A percentile compares a stretch with the other conserved stretches of the same genome.
These are phyloP conservation scores for Baronia brevicornis DNA, from an alignment of 2,888 invertebrate genomes.

Conservation along the genomic window DNA sequence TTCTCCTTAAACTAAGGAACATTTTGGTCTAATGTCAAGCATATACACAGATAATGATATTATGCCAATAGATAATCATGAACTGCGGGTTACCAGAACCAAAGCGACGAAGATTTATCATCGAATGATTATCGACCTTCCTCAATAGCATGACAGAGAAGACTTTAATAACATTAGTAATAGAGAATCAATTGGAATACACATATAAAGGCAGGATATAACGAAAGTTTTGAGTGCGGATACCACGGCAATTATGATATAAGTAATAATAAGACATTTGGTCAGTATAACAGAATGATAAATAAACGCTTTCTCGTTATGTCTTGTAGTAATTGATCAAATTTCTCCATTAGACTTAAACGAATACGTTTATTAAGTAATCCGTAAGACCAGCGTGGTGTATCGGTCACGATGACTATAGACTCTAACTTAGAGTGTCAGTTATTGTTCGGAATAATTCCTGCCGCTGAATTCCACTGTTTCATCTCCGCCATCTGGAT, in stretches of 20 bases:
- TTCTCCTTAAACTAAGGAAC: constrained; percentile 21
- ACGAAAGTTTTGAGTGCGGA: constrained; percentile 8
- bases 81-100: constrained; percentile 13
- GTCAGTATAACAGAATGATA: constrained; percentile 12
- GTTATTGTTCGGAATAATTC: too few relatives aligned
- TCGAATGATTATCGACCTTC: constrained; percentile 14
- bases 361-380: too few relatives aligned
- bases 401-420: background rate
- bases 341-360: constrained; percentile 7
- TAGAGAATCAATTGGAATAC: constrained; percentile 6
- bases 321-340: constrained; percentile 11
- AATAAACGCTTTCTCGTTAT: constrained; percentile 10
- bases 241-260: constrained; percentile 12
- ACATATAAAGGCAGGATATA: constrained; percentile 1
- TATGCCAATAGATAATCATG: constrained; percentile 18
- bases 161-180: constrained; percentile 5
- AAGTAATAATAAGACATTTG: constrained; percentile 12
- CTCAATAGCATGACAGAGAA: constrained; percentile 8
- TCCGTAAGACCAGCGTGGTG: background rate
- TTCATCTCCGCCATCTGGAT: too few relatives aligned
- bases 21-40: constrained; percentile 17
- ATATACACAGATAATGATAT: constrained; percentile 17
- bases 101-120: constrained; percentile 16
- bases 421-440: too few relatives aligned
- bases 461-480: too few relatives aligned